Base-by-base conservation (phyloP, 2,797 vertebrate species). In the Myiothlypis chrysogaster region DNA sequence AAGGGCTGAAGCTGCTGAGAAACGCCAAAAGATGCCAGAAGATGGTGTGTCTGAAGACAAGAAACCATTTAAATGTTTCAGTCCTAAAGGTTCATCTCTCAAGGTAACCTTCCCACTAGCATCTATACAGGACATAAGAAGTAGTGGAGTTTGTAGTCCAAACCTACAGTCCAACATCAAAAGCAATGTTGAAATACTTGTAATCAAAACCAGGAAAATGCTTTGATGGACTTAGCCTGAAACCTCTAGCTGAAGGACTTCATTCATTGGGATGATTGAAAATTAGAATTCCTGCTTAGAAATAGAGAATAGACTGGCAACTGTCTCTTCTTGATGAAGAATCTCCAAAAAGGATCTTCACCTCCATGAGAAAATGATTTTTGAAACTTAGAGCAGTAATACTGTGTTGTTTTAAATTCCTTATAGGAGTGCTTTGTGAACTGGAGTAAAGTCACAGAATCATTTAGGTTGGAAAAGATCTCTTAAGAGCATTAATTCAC, bases 1-100 rank as follows among this genome's bases (percentile, higher is more conserved):
- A 97, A 98, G 99, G 95, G 99, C 99, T 2, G 99, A 99, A 97
- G 99, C 99, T 35, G 99, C 99, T 17, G 99, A 99, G 97, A 99
- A 99, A 97, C 99, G 99, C 70, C 99, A 99, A 82, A 99, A 99
- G 96, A 98, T 98, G 92, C 97, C 98, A 3, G 99, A 99, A n/a
- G 99, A 99, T 22, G 94, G 96, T 11, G 75, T 97, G 52, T 97
- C 98, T 30, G 98, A 98, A 23, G 98, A 98, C 57, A 99, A 97
- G 92, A 99, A 99, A 65, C 98, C 98, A 0, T 99, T 99, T 95
- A 99, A 99, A 91, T 99, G 99, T 86, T 98, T 99, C 97, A 99
- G 99, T 93, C 99, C 99, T 57, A 98, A 99, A 93, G 99, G 98
- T 84, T 99, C 99, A 83, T 99, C 99, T 94, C 98, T 99, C 94